Base-by-base conservation (phyloP, 2,888 invertebrate genomes). In the Parthenolecanium corni region DNA sequence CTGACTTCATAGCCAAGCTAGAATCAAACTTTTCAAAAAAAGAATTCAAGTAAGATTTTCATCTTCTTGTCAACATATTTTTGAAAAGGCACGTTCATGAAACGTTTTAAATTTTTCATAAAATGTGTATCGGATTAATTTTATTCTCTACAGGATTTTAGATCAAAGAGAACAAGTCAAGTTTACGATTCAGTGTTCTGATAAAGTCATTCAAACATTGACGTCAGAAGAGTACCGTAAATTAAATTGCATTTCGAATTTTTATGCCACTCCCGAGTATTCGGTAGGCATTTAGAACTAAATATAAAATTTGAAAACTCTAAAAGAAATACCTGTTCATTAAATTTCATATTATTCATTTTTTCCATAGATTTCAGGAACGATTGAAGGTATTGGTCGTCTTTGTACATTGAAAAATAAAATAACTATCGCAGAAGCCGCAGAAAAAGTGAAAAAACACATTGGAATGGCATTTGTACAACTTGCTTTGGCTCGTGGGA, bases 401-500 rank as follows among this genome's bases (percentile, higher is more conserved):
- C 69, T 79, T 16, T 76, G 81, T 24, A 74, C 71, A 6, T 73
- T 87, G 16, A 71, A 73, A 23, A 67, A 71, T 1, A 71, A 77
- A 1, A 71, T 83, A 23, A 74, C 79, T 4, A 70, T 90, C 31
- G 72, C 76, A 2, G 76, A 82, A 61, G 83, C 84, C 1, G 79
- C 91, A 21, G 71, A 79, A 5, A 73, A 73, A 52, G 78, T 93
- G 0, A 91, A 91, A 73, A 73, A 76, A 54, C 80, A 84, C 64
- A 84, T 87, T 24, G 80, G 80, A 0, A 72, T 89, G 31, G 71
- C 79, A 1, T 78, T 86, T 72, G 78, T 94, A 12, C 81, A 90
- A 67, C 73, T 94, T 31, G 90, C 89, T 3, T 69, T 83, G 46
- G 86, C 80, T 4, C 72, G 70, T 66, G 70, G 72, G 47, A 71